Percentiles rank a stretch among this genome's conserved stretches.
Evolutionary conservation across 2,888 invertebrate species (phyloP).

Genomic region (Azorinus chamasolen): DNA sequence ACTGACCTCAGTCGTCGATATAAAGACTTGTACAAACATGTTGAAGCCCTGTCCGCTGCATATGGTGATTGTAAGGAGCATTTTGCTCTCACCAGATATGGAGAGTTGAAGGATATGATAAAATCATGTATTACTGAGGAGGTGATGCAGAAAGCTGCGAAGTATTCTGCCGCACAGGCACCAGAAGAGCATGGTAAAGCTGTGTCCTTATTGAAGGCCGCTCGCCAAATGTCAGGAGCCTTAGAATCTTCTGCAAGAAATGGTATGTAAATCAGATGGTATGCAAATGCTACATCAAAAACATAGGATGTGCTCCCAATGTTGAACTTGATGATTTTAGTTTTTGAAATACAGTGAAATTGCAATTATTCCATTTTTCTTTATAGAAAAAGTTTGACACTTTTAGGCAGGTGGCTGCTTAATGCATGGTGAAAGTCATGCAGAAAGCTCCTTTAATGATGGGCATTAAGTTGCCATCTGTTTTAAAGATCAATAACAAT

Average conservation of each 20-base stretch:
- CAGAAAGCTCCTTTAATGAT: no score
- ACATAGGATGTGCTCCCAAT: no score
- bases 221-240: constrained; percentile 41
- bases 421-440: no score
- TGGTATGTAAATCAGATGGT: constrained; percentile 22
- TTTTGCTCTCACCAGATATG: constrained; percentile 51
- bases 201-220: constrained; percentile 36
- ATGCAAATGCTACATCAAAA: no score
- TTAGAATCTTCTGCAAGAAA: constrained; percentile 22
- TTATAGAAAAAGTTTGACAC: no score
- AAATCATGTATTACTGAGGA: constrained; percentile 59
- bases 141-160: constrained; percentile 42
- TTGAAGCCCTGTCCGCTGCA: constrained; percentile 32
- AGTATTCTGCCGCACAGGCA: constrained; percentile 28
- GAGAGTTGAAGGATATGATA: constrained; percentile 60
- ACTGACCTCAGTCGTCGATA: constrained; percentile 38
- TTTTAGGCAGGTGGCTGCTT: no score
- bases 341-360: background rate
- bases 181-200: constrained; percentile 48
- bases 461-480: no score
- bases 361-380: no score
- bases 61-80: constrained; percentile 55
- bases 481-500: no score
- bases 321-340: background rate
- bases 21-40: constrained; percentile 44